Evolutionary conservation across 1,140 invertebrate genomes (phyloP), one percentile per base, ranked within the genome.

Genomic region (Tigriopus japonicus): DNA sequence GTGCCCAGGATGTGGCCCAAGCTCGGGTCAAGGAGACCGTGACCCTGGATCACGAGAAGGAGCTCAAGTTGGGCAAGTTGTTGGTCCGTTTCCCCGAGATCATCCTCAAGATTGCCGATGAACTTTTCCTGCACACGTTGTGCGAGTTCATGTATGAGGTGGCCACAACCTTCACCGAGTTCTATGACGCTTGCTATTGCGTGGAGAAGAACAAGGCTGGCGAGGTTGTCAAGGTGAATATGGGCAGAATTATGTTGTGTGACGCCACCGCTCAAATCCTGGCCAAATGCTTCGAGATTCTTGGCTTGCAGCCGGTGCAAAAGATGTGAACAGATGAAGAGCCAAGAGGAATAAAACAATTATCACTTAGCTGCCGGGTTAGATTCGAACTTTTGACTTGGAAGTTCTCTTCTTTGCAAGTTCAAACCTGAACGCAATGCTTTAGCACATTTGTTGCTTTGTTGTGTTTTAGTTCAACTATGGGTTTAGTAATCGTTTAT

Each of bases 131-230:
- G 23, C 92, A 98, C 71, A 78, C 81, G 42, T 72, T 99, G 5
- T 99, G 96, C 72, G 93, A 98, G 70, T 96, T 85, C 72, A 76
- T 97, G 55, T 99, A 96, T 72, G 91, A 98, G 67, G 81, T 98
- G 45, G 80, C 85, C n/a, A 84, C 83, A 6, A 77, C 80, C 1
- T 99, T 98, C 67, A 83, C 85, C 6, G 96, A 99, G 70, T 99
- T 99, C 71, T 99, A 99, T 72, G 92, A 97, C 68, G 82, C 77
- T 65, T 99, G 96, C 71, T 98, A 98, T 70, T 98, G 95, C 68
- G 82, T 99, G 53, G 87, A 96, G 70, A 97, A 95, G 69, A 81
- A 92, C 71, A 53, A 62, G 12, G 28, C 28, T 24, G 84, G 82
- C 14, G 80, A 87, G 68, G 84, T 92, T 65, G 70, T 85, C 0